These are phyloP conservation scores for Ruditapes philippinarum DNA, from an alignment of 1,140 invertebrate genomes.

Conservation along the genomic window DNA sequence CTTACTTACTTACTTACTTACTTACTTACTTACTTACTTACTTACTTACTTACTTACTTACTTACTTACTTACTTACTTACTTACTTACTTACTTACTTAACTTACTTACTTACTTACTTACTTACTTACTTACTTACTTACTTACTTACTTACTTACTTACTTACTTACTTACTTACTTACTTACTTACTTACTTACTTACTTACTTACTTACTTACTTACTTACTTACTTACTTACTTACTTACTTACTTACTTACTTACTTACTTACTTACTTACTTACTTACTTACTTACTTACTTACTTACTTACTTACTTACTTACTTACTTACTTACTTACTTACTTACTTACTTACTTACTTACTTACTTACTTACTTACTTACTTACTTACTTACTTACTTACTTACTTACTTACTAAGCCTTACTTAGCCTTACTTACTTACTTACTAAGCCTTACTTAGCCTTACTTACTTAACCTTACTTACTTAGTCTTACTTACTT, in stretches of 20 bases:
- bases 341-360: constrained; percentile 42
- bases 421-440: too few species aligned
- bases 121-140: background rate
- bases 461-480: too few species aligned
- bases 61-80: background rate
- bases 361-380: constrained; percentile 46
- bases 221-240: background rate
- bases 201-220: background rate
- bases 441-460: too few species aligned
- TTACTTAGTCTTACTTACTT: too few species aligned
- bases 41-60: background rate
- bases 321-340: constrained; percentile 28
- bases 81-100: background rate
- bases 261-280: background rate
- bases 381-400: constrained; percentile 46
- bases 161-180: background rate
- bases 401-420: too few species aligned
- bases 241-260: background rate
- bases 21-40: background rate
- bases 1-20: constrained; percentile 38
- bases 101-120: background rate
- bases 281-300: background rate
- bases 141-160: background rate
- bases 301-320: constrained; percentile 25
- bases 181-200: background rate